phyloP scores from a whole-genome alignment of 2,113 vertebrate genomes.

The Shinisaurus crocodilurus region DNA sequence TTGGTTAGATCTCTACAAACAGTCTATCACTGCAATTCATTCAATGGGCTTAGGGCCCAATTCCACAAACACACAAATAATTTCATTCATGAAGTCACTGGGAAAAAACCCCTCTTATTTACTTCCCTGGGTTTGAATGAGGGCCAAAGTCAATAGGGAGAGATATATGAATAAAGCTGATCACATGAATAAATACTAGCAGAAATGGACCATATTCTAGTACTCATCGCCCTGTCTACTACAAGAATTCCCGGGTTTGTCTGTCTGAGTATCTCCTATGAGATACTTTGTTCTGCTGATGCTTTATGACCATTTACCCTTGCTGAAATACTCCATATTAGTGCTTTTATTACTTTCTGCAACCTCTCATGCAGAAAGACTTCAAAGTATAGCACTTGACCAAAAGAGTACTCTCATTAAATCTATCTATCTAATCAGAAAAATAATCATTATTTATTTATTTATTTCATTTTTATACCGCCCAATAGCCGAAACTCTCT shows the following conservation, averaged over 20 bases:
- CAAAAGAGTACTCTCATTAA: neutral
- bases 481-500: too few relatives aligned
- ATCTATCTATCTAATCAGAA: neutral
- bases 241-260: neutral
- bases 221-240: neutral
- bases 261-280: neutral
- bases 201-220: conserved; percentile 21
- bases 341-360: neutral
- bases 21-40: conserved; percentile 54
- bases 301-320: neutral
- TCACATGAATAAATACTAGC: conserved; percentile 32
- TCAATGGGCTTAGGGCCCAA: conserved; percentile 54
- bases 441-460: too few relatives aligned
- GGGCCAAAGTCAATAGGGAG: neutral
- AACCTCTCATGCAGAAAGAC: neutral
- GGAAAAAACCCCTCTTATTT: conserved; percentile 6
- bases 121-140: neutral
- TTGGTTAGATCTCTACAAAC: conserved; percentile 60
- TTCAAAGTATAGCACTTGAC: neutral
- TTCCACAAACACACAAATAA: conserved; percentile 40
- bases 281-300: neutral
- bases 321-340: neutral
- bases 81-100: conserved; percentile 47
- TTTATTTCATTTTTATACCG: too few relatives aligned
- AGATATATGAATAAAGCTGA: conserved; percentile 40